Base-by-base conservation (phyloP, 2,113 vertebrate genomes). In the Tetraodon nigroviridis region DNA sequence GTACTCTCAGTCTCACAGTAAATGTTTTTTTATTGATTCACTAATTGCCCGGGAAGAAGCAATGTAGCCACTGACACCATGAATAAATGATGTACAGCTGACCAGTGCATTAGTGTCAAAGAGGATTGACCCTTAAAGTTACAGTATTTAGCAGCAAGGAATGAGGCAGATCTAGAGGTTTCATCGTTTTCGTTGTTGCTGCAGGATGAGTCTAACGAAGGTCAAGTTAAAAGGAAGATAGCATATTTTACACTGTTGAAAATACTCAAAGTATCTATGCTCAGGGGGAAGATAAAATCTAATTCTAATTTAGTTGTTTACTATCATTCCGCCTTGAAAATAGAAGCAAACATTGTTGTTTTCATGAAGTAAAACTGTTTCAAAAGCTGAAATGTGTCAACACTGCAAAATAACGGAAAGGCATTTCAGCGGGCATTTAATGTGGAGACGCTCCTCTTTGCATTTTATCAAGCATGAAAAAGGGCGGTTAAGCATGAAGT, bases 1-100 rank as follows among this genome's bases (percentile, higher is more conserved):
- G 59, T 67, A 46, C 54, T 71, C 57, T 78, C 60, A 59, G 61
- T 76, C 84, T 79, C 73, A 79, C 72, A 82, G 75, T 79, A 75
- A 37, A 67, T 89, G 74, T 20, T 75, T 87, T 17, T 61, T 82
- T 81, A 90, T 89, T 61, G 88, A 90, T 90, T 84, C 19, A 16
- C 76, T 91, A 86, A 91, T 90, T 90, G 83, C 81, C 37, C 1
- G 51, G 81, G 83, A 72, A 73, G 76, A 83, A 66, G 71, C 54
- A 75, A 76, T 74, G 82, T 80, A 67, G 83, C 72, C 68, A 58
- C 81, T 76, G 81, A 78, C 65, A 72, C 79, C 73, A 73, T 88
- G 75, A 87, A 86, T 90, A 86, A 85, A 86, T 86, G 76, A 90
- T 89, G 79, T 63, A 71, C 64, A 71, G 66, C 78, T 85, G 76